Evolutionary conservation across 2,797 vertebrate species (phyloP).

Genomic region (Sebastes dallii): DNA sequence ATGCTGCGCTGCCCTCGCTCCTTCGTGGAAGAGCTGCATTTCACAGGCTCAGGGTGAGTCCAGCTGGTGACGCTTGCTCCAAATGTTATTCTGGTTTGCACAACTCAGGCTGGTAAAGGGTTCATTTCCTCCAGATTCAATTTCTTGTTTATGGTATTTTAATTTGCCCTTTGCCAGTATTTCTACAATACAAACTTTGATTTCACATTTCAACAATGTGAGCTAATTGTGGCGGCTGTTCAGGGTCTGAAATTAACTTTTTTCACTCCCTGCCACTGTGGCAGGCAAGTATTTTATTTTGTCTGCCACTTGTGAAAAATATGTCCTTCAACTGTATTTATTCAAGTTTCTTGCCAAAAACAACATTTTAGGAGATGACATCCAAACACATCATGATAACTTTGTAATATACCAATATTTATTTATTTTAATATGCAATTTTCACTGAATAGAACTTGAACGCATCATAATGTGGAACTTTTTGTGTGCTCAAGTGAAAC

Average conservation of each 20-base stretch:
- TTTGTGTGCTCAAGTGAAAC: neutral
- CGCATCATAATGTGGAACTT: neutral
- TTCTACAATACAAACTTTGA: neutral
- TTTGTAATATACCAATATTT: no score
- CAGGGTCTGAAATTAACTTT: no score
- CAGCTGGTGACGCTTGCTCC: accelerated
- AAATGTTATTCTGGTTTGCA: neutral
- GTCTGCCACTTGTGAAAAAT: no score
- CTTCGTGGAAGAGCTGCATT: constrained; percentile 80
- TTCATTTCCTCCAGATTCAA: neutral
- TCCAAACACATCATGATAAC: no score
- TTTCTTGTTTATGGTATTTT: neutral
- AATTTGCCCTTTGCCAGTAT: neutral
- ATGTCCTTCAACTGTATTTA: no score
- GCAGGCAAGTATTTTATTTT: no score
- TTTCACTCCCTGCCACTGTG: no score
- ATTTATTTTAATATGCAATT: no score
- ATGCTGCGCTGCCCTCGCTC: constrained; percentile 90
- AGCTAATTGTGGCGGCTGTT: no score
- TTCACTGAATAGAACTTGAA: no score
- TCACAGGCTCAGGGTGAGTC: constrained; percentile 83
- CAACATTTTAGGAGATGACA: no score
- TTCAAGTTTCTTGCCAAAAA: no score
- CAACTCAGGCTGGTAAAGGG: neutral
- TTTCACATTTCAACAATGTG: neutral